Evolutionary conservation across 2,797 vertebrate species (phyloP), one percentile per base, ranked within the genome.

Genomic region (Lepus townsendii): DNA sequence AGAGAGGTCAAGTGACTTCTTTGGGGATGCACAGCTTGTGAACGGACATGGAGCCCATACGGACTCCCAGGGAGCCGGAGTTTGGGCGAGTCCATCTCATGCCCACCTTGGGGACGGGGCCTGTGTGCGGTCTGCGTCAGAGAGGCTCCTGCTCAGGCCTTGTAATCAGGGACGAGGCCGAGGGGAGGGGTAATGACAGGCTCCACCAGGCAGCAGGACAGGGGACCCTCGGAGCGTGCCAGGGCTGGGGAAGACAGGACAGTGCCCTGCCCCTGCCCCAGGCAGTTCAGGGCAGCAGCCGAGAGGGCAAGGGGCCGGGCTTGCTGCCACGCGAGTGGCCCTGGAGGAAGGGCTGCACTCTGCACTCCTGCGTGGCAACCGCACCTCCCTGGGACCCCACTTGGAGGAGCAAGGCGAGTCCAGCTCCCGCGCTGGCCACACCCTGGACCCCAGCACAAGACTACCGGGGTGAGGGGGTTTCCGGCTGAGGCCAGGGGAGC

Each of bases 141-240:
- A 52, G 83, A 72, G 79, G 91, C 88, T 83, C 82, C 13, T 20
- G 71, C 60, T 88, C 88, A 78, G 7, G 62, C 69, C 60, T 83
- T 83, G 66, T 93, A 83, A 88, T 96, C 47, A 76, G 65, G 62
- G 66, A 73, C 42, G 30, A 72, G 72, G 76, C 9, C 7, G 7
- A 71, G 77, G 62, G 20, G 30, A 65, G 17, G 52, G 12, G 68
- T 95, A 92, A 95, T 91, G 86, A 91, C 79, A 91, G 88, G 86
- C 10, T 83, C 86, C 22, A 0, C 0, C 1, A 10, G 60, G 24
- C 0, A 54, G 66, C 47, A 38, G 24, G 57, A 47, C 7, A 6
- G 11, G 83, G 62, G 12, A 3, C n/a, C 11, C 1, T 30, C 72
- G 65, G 71, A 72, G 35, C 35, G 2, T 26, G 19, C 17, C 52